phyloP scores from a whole-genome alignment of 2,113 vertebrate species.

The Nematolebias whitei region DNA sequence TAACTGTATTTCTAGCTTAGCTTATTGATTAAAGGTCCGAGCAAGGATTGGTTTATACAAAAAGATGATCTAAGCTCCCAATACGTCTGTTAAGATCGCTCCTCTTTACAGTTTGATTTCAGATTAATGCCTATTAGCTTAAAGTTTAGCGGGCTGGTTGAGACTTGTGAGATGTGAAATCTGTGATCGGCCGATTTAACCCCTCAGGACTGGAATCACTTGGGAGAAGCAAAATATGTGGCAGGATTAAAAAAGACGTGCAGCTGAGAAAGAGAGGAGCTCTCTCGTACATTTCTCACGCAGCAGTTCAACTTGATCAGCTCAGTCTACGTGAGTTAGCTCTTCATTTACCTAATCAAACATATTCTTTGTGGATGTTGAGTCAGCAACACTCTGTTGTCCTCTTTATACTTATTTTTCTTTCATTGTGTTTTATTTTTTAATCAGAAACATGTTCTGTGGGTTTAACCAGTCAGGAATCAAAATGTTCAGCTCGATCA shows the following conservation, averaged over 20 bases:
- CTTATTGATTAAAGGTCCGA: constrained; percentile 58
- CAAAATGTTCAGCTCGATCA: no score
- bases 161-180: neutral
- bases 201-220: constrained; percentile 34
- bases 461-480: no score
- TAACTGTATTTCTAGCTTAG: constrained; percentile 68
- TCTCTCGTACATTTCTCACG: constrained; percentile 17
- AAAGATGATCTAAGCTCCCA: constrained; percentile 49
- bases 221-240: constrained; percentile 11
- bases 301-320: no score
- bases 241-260: neutral
- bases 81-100: constrained; percentile 36
- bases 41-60: constrained; percentile 40
- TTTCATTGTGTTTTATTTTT: no score
- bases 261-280: no score
- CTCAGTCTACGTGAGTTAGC: no score
- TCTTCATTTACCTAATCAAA: no score
- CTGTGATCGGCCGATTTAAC: constrained; percentile 6
- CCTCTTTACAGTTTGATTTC: constrained; percentile 6
- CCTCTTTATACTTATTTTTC: no score
- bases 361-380: no score
- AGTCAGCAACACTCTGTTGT: no score
- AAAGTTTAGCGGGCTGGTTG: neutral
- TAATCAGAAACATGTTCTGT: no score
- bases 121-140: neutral